Conservation (phyloP, 35 echinoderm and acorn worm species). For the Lytechinus pictus region DNA sequence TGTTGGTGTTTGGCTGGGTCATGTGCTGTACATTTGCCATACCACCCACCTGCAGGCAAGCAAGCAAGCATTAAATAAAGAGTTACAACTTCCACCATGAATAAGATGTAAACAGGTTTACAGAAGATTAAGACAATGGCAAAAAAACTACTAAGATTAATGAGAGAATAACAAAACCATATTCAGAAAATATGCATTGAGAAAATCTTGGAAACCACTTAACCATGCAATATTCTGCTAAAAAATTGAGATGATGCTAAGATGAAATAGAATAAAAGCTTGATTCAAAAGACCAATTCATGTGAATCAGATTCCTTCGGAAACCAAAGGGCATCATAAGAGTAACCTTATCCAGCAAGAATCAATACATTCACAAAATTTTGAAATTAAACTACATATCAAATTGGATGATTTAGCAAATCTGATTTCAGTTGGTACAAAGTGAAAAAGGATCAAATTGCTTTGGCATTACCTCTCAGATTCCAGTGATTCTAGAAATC, state of each 20-base stretch:
- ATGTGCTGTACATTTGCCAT: slow-evolving; percentile 54
- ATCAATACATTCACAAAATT: background rate
- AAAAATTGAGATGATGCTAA: background rate
- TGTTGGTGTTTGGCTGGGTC: slow-evolving; percentile 56
- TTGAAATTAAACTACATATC: too few species aligned
- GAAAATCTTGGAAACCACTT: background rate
- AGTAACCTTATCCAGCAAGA: background rate
- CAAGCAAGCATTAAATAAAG: slow-evolving; percentile 48
- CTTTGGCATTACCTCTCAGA: too few species aligned
- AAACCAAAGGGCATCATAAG: too few species aligned
- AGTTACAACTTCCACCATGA: slow-evolving; percentile 51
- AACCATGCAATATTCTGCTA: background rate
- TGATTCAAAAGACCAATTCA: background rate
- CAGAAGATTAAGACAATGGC: background rate
- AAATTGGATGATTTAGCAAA: too few species aligned
- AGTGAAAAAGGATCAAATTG: too few species aligned
- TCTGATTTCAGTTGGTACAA: too few species aligned
- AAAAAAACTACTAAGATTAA: slow-evolving; percentile 21
- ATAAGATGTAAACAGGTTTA: slow-evolving; percentile 15
- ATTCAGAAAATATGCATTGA: background rate
- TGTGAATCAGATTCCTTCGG: background rate
- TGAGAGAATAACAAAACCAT: background rate
- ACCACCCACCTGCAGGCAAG: slow-evolving; percentile 58
- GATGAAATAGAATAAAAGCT: background rate
- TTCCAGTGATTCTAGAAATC: too few species aligned